A percentile compares a stretch with the other conserved stretches of the same genome.
phyloP scores from a whole-genome alignment of 2,113 vertebrate species.

The Urocolius indicus region DNA sequence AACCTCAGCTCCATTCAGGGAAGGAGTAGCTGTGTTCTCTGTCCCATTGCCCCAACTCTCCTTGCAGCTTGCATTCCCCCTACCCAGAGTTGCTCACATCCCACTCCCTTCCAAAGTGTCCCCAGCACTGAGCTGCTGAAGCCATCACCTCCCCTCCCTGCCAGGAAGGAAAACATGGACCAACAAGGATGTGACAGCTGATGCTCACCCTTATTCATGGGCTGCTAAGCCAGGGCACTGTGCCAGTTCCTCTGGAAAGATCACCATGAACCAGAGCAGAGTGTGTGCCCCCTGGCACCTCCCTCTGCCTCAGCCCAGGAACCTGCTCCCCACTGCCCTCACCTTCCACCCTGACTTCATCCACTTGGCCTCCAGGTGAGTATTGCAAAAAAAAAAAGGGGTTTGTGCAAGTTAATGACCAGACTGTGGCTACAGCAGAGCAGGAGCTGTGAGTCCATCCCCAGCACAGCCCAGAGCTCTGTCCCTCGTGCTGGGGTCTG shows the following conservation, averaged over 20 bases:
- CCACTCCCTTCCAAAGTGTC: neutral
- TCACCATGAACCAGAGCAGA: neutral
- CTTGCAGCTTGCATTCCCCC: neutral
- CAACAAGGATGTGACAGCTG: constrained; percentile 13
- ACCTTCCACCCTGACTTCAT: neutral
- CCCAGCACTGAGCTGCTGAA: neutral
- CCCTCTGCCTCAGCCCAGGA: neutral
- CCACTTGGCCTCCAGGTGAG: neutral
- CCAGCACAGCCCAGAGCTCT: too few species aligned
- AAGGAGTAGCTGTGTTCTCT: too few species aligned
- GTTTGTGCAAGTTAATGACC: accelerated
- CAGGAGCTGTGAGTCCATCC: neutral
- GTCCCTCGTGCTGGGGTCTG: too few species aligned
- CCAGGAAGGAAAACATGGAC: neutral
- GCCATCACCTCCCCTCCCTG: neutral
- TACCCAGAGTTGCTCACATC: neutral
- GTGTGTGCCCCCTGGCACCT: neutral
- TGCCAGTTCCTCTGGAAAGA: constrained; percentile 39
- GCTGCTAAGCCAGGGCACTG: neutral
- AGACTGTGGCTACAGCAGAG: accelerated
- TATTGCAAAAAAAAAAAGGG: neutral
- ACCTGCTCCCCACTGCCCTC: neutral
- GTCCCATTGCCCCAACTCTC: neutral
- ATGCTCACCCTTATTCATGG: constrained; percentile 11
- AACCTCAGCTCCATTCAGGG: neutral